Evolutionary conservation across 2,888 invertebrate species (phyloP), one percentile per base, ranked within the genome.

Genomic region (Pheosia tremula): DNA sequence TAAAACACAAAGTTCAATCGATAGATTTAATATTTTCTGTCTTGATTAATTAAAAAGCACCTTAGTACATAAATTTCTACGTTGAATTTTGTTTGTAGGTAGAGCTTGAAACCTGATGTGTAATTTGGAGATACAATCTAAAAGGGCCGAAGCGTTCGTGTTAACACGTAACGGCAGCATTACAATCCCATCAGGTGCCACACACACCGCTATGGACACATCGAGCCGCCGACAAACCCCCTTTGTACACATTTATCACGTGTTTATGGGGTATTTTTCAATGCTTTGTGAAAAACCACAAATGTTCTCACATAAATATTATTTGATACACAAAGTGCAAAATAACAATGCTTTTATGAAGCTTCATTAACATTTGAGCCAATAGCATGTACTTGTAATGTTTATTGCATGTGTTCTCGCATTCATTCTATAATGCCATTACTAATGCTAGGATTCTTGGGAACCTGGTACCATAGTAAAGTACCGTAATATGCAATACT

Each of bases 141-240:
- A 50, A 49, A 50, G 38, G 59, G 37, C 36, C 53, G 11, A 24
- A 24, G 24, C 37, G 39, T 54, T 37, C 43, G 52, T 24, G 24
- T 57, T 57, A 50, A 57, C 56, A 53, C 61, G 59, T 62, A 58
- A 61, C 50, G 53, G 56, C 49, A 13, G 53, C 69, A 75, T 80
- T 78, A 81, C 68, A 71, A 73, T 61, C 56, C 66, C 74, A 79
- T 80, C 77, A 77, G 72, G 62, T 66, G 60, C 58, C 63, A 66
- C 69, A 64, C 56, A 57, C 56, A 59, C 66, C 53, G 60, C 56
- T 65, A 65, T 62, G 61, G 69, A 52, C 62, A 57, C 66, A 66
- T 71, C 60, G 72, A 71, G 62, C 69, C 68, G 58, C 69, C 67
- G 57, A 50, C 68, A 63, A 24, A 61, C 50, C 58, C 57, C 67